phyloP scores from a whole-genome alignment of 2,797 vertebrate species.

The Megaceryle alcyon region DNA sequence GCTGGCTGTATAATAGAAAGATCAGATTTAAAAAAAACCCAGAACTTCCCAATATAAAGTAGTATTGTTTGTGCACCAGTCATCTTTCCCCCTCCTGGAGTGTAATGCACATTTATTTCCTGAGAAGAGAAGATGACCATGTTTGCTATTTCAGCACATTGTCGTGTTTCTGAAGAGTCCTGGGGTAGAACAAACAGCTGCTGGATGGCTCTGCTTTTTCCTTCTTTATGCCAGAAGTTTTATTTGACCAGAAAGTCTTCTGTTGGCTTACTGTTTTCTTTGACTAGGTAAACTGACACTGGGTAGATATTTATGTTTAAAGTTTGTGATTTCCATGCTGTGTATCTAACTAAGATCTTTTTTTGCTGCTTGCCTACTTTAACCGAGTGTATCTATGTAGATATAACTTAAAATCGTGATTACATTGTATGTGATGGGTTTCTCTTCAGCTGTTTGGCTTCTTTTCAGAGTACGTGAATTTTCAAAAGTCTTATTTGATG shows the following conservation, averaged over 20 bases:
- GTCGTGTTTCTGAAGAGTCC: background rate
- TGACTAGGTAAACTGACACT: background rate
- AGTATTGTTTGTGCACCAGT: background rate
- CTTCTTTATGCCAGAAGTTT: background rate
- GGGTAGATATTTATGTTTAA: background rate
- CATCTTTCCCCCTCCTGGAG: background rate
- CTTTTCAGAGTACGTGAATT: background rate
- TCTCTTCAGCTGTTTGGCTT: background rate
- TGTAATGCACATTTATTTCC: background rate
- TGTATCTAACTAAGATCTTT: background rate
- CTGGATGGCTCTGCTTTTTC: background rate
- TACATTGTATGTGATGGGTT: background rate
- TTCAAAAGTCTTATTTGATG: background rate
- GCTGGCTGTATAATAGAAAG: background rate
- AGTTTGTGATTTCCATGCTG: background rate
- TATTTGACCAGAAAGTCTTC: background rate
- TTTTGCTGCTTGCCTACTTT: slow-evolving; percentile 18
- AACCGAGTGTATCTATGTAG: background rate
- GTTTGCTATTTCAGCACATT: slow-evolving; percentile 9
- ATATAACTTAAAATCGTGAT: background rate
- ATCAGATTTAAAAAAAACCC: background rate
- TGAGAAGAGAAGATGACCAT: background rate
- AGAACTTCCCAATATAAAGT: background rate
- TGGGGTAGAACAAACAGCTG: slow-evolving; percentile 3
- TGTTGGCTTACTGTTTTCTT: background rate